phyloP scores from a whole-genome alignment of 1,140 invertebrate genomes.

The Agraylea sexmaculata region DNA sequence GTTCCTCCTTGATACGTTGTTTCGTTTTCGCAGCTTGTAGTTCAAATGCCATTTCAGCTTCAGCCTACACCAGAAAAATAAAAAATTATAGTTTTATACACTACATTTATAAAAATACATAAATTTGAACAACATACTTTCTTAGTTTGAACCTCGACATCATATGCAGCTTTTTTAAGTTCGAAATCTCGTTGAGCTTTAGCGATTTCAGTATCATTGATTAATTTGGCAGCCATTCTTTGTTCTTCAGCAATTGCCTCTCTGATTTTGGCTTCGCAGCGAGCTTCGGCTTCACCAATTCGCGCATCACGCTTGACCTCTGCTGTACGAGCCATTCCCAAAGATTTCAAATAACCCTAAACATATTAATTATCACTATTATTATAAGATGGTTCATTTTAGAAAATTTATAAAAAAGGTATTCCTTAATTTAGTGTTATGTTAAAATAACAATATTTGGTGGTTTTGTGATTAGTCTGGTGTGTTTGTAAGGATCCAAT shows the following conservation, averaged over 20 bases:
- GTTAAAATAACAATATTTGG: no score
- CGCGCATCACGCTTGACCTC: constrained; percentile 85
- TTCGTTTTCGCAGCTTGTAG: constrained; percentile 83
- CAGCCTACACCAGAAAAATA: constrained; percentile 72
- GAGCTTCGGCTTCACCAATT: constrained; percentile 83
- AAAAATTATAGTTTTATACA: no score
- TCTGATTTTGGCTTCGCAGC: constrained; percentile 65
- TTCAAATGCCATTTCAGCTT: constrained; percentile 79
- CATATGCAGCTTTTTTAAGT: constrained; percentile 83
- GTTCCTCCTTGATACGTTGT: constrained; percentile 80
- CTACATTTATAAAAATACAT: no score
- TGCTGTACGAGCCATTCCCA: constrained; percentile 85
- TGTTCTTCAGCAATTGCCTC: constrained; percentile 87
- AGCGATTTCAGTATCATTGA: constrained; percentile 85
- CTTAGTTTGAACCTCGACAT: constrained; percentile 85
- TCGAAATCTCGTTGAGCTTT: constrained; percentile 86
- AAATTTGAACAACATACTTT: no score
- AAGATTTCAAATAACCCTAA: constrained; percentile 80
- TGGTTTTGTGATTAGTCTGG: no score
- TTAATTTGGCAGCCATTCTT: constrained; percentile 69
- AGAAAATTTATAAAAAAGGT: no score
- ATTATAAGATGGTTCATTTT: no score
- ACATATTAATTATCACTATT: no score
- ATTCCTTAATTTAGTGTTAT: no score
- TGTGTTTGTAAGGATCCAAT: no score